Evolutionary conservation across 2,797 vertebrate genomes (phyloP).

Genomic region (Synanceia verrucosa): DNA sequence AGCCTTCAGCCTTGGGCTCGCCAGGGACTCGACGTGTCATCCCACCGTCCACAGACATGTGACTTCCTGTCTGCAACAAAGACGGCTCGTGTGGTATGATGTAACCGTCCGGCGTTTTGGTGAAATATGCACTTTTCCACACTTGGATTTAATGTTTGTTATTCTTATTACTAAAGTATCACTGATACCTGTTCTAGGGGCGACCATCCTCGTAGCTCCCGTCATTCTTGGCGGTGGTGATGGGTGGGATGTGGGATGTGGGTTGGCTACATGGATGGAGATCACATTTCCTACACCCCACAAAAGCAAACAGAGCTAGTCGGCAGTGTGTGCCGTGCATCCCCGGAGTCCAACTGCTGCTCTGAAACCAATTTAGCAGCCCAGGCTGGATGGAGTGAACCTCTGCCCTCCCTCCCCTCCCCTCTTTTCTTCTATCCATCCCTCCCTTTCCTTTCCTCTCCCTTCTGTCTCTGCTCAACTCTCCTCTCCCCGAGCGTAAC

Average conservation of each 20-base stretch:
- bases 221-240: conserved; percentile 64
- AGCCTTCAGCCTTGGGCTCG: conserved; percentile 70
- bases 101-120: conserved; percentile 54
- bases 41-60: conserved; percentile 63
- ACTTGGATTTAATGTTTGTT: conserved; percentile 48
- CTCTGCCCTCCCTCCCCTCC: conserved; percentile 50
- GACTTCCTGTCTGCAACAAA: conserved; percentile 65
- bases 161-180: conserved; percentile 54
- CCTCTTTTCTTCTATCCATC: conserved; percentile 60
- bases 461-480: conserved; percentile 65
- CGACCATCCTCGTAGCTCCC: conserved; percentile 47
- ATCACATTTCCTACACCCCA: conserved; percentile 76
- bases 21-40: conserved; percentile 69
- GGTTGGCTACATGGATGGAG: conserved; percentile 67
- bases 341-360: conserved; percentile 83
- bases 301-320: conserved; percentile 80
- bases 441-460: conserved; percentile 46
- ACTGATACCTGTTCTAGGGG: conserved; percentile 57
- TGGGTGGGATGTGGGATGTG: conserved; percentile 73
- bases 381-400: conserved; percentile 84
- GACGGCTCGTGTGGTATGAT: conserved; percentile 60
- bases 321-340: conserved; percentile 74
- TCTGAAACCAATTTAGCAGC: conserved; percentile 87
- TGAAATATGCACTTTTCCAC: conserved; percentile 61
- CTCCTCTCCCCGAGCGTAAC: conserved; percentile 64